These are phyloP conservation scores for Vultur gryphus DNA, from an alignment of 2,797 vertebrate species.

Conservation along the genomic window DNA sequence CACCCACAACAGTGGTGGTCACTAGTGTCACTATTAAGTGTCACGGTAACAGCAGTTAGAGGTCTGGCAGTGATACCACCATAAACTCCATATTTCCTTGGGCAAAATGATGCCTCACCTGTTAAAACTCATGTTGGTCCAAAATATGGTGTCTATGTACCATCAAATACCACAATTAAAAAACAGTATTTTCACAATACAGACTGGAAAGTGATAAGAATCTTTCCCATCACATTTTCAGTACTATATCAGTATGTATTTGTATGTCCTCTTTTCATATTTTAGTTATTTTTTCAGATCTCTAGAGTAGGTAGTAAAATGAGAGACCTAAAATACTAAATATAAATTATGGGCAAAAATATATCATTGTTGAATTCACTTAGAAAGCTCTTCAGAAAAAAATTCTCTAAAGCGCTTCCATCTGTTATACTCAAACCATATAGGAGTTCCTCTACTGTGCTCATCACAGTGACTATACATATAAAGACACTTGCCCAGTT, in stretches of 20 bases:
- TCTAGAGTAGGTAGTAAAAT: not conserved
- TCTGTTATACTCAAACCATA: not conserved
- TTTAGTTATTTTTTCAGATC: not conserved
- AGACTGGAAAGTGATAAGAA: not conserved
- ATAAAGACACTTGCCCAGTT: not conserved
- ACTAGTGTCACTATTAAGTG: not conserved
- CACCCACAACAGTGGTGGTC: not conserved
- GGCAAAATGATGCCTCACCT: not conserved
- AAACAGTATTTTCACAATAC: not conserved
- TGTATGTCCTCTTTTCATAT: not conserved
- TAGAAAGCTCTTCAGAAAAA: conserved; percentile 1
- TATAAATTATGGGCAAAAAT: not conserved
- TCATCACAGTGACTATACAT: not conserved
- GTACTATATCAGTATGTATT: not conserved
- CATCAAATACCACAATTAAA: not conserved
- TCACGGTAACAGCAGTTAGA: not conserved
- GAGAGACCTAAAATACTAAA: not conserved
- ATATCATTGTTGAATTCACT: not conserved
- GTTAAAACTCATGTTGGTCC: not conserved
- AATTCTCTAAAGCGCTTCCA: not conserved
- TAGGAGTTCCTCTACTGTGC: not conserved
- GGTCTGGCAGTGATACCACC: not conserved
- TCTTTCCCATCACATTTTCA: not conserved
- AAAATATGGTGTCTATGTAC: not conserved
- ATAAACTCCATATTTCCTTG: not conserved